Percentiles rank a stretch among this genome's conserved stretches.
Evolutionary conservation across 2,113 vertebrate genomes (phyloP).

Genomic region (Lophius piscatorius): DNA sequence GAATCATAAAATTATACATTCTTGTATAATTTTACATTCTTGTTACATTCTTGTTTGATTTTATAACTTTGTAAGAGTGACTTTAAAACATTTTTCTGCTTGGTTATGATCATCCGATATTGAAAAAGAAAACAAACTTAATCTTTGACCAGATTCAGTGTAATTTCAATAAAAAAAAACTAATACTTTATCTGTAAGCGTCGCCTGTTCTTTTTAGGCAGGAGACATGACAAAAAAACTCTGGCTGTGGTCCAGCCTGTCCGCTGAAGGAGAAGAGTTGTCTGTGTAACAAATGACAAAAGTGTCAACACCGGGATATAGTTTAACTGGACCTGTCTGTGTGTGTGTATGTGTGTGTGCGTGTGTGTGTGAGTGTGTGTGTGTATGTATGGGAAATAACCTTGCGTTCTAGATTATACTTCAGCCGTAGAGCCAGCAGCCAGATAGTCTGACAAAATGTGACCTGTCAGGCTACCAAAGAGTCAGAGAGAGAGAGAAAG

Average conservation of each 20-base stretch:
- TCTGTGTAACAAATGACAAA: constrained; percentile 67
- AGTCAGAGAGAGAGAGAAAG: constrained; percentile 24
- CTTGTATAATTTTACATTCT: too few species aligned
- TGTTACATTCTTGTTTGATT: too few species aligned
- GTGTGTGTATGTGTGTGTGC: constrained; percentile 39
- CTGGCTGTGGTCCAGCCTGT: constrained; percentile 28
- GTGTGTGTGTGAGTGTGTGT: constrained; percentile 26
- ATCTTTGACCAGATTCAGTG: too few species aligned
- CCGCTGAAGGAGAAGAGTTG: constrained; percentile 52
- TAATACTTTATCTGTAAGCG: background rate
- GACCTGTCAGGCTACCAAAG: constrained; percentile 73
- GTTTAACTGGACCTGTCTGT: constrained; percentile 34
- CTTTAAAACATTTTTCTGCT: too few species aligned
- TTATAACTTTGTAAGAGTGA: too few species aligned
- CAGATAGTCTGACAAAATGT: constrained; percentile 68
- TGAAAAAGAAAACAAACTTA: too few species aligned
- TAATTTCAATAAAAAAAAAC: background rate
- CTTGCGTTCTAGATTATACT: constrained; percentile 72
- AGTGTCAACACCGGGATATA: constrained; percentile 65
- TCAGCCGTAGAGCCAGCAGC: constrained; percentile 51
- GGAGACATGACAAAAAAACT: constrained; percentile 36
- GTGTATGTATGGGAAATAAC: constrained; percentile 68
- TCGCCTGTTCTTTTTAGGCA: constrained; percentile 31
- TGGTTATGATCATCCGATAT: too few species aligned
- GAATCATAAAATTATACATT: too few species aligned